Evolutionary conservation across 1,140 invertebrate genomes (phyloP), one percentile per base, ranked within the genome.

Genomic region (Trichogramma pretiosum): DNA sequence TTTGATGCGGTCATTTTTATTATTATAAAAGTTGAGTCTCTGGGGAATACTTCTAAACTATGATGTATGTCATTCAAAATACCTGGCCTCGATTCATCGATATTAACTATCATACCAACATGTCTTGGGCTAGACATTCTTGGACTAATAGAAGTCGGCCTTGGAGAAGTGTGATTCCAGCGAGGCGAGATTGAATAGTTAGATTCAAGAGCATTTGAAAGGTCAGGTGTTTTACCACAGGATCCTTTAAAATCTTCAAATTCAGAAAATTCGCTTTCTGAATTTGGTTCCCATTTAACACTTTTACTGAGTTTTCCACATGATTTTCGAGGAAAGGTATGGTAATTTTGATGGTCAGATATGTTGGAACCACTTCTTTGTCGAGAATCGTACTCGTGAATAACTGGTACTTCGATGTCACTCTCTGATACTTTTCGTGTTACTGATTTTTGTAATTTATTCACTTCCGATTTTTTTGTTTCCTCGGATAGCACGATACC

Each of bases 401-500:
- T 74, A 11, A 82, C 77, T 1, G 79, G 79, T 45, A 82, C 73
- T 40, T 79, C 74, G 38, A 82, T 78, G 50, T 78, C 75, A 35
- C 63, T 74, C 43, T 68, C 73, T 30, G 67, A 64, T 23, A 73
- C 59, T 10, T 66, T 69, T 51, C 71, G 73, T n/a, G n/a, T n/a
- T n/a, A n/a, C n/a, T n/a, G n/a, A n/a, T n/a, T n/a, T n/a, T n/a
- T n/a, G n/a, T n/a, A n/a, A n/a, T n/a, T n/a, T n/a, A n/a, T n/a
- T n/a, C n/a, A n/a, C n/a, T n/a, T n/a, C n/a, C n/a, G n/a, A n/a
- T n/a, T n/a, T n/a, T 59, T 78, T 78, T 33, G 77, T 74, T 62
- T 83, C 80, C 21, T 82, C 81, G 5, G 84, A 83, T 26, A 83
- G 68, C 22, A 85, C 74, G 44, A 87, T 77, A 42, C 84, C 84